These are phyloP conservation scores for Grammomys surdaster DNA, from an alignment of 2,113 vertebrate species.

Conservation along the genomic window DNA sequence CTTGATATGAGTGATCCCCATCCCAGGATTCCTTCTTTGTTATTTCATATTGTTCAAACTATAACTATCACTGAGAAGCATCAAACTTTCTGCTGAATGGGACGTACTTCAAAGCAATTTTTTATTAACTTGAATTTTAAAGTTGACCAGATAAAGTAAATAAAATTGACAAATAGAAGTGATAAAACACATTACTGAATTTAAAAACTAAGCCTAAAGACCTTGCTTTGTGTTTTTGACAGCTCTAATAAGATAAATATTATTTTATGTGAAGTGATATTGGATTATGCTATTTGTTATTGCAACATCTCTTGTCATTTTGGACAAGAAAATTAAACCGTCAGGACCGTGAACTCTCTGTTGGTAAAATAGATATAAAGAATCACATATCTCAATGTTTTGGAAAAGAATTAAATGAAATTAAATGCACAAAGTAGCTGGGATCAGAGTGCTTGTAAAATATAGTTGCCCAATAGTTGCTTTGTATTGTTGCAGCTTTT, in stretches of 20 bases:
- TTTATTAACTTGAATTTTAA: conserved; percentile 35
- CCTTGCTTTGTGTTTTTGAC: not conserved
- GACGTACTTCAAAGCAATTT: not conserved
- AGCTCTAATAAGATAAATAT: conserved; percentile 27
- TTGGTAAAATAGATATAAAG: conserved; percentile 18
- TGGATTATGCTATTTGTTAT: conserved; percentile 46
- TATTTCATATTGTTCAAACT: not conserved
- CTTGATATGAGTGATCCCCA: not conserved
- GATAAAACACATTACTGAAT: conserved; percentile 21
- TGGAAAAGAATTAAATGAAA: conserved; percentile 7
- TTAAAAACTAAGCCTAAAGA: not conserved
- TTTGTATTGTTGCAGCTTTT: not conserved
- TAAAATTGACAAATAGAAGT: not conserved
- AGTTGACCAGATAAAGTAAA: not conserved
- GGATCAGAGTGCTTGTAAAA: not conserved
- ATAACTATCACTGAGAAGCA: not conserved
- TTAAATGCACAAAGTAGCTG: not conserved
- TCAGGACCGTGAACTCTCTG: not conserved
- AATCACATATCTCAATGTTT: not conserved
- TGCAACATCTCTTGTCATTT: conserved; percentile 15
- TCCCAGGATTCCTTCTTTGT: not conserved
- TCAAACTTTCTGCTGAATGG: not conserved
- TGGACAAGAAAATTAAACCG: conserved; percentile 35
- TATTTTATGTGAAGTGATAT: conserved; percentile 14
- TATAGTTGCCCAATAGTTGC: not conserved